A percentile compares a stretch with the other conserved stretches of the same genome.
Evolutionary conservation across 2,797 vertebrate species (phyloP).

Genomic region (Manis pentadactyla): DNA sequence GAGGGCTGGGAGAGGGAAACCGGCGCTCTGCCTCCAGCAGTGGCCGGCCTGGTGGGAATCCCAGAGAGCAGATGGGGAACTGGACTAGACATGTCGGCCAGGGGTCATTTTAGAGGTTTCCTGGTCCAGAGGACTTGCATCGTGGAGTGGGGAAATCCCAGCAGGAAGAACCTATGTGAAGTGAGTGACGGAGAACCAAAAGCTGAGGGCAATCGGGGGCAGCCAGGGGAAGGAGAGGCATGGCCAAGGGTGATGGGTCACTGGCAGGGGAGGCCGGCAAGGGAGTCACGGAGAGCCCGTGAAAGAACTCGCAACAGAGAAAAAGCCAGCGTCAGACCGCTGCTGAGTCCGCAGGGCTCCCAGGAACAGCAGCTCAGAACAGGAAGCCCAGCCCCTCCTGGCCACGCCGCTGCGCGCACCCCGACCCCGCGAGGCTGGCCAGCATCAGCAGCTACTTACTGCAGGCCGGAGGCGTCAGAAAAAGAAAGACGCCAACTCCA

Average conservation of each 20-base stretch:
- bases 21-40: fast-evolving
- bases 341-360: background rate
- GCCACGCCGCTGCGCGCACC: background rate
- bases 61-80: background rate
- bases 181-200: background rate
- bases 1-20: background rate
- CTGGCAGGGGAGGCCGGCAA: background rate
- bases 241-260: background rate
- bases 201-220: background rate
- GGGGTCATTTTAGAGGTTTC: background rate
- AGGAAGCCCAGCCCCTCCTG: background rate
- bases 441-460: background rate
- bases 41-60: background rate
- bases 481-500: background rate
- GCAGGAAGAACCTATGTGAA: background rate
- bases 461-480: background rate
- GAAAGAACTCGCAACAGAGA: background rate
- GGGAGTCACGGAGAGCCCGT: background rate
- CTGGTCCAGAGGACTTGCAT: background rate
- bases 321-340: background rate
- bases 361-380: no score
- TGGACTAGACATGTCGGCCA: background rate
- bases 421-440: fast-evolving
- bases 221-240: background rate
- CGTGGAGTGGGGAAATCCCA: background rate